Base-by-base conservation (phyloP, 1,140 invertebrate species). In the Drosophila kanapiae region DNA sequence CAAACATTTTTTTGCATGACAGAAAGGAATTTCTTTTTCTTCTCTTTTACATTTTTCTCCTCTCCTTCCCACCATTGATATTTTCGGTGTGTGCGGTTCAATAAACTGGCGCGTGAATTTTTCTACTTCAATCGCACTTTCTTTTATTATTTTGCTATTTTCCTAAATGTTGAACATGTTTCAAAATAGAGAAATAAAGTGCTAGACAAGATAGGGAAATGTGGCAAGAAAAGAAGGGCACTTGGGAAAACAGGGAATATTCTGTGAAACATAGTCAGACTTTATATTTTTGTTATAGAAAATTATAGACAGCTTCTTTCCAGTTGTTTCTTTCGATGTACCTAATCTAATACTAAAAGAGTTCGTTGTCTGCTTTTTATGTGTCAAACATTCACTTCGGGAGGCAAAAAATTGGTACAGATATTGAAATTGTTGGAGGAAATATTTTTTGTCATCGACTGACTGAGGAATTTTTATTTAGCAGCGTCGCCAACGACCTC, bases 51-150 rank as follows among this genome's bases (percentile, higher is more conserved):
- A 4, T 35, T 38, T 53, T 27, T n/a, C 53, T 8, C 8, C 29
- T 31, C 11, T 37, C 11, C 31, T 9, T 35, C 16, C 29, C 11
- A 60, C 6, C 33, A 45, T 48, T 37, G 42, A 49, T 54, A 54
- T 75, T 18, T 47, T 18, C 23, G 23, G 35, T 18, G 51, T 72
- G 68, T 80, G 70, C 57, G 84, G 85, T 87, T 88, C 84, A 87
- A 87, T 87, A 87, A 87, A 87, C 84, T 84, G 70, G 78, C 64
- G 85, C 85, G 80, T 84, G 80, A 90, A 87, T 78, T 78, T 90
- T 90, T 86, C 63, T 80, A 83, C 86, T 87, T 83, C 56, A 63
- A 76, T 72, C 54, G 40, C 60, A 75, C 62, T 69, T 67, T 63
- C 54, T 69, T 71, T 57, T 63, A 23, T 67, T 61, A n/a, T 56